These are phyloP conservation scores for Geophilus truncorum DNA, from an alignment of 2,888 invertebrate genomes.

Conservation along the genomic window DNA sequence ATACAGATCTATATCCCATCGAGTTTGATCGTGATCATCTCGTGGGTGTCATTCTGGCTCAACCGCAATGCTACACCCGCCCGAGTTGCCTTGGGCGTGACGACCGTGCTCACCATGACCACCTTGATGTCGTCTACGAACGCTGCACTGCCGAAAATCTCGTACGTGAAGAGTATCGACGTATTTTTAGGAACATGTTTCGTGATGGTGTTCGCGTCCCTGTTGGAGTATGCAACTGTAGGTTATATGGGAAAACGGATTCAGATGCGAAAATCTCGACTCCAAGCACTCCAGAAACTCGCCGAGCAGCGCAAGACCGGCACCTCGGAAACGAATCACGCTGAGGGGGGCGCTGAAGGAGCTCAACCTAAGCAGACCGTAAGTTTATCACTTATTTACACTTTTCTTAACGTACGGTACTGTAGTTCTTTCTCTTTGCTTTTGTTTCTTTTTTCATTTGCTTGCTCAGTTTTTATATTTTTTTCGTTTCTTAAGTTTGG, in stretches of 20 bases:
- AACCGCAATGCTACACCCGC: constrained; percentile 93
- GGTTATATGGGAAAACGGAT: constrained; percentile 97
- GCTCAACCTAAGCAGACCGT: constrained; percentile 34
- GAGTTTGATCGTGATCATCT: constrained; percentile 93
- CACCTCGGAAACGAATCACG: constrained; percentile 36
- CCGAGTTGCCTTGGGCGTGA: constrained; percentile 86
- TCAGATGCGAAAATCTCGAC: constrained; percentile 91
- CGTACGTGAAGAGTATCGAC: constrained; percentile 96
- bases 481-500: neutral
- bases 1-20: constrained; percentile 98
- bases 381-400: neutral
- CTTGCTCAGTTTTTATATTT: neutral
- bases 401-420: neutral
- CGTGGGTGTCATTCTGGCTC: constrained; percentile 96
- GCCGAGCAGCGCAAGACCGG: constrained; percentile 80
- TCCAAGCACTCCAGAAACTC: constrained; percentile 83
- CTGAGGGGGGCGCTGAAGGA: constrained; percentile 35
- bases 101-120: constrained; percentile 96
- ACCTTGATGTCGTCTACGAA: constrained; percentile 95
- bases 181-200: constrained; percentile 96
- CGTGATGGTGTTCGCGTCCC: constrained; percentile 97
- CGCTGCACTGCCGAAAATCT: constrained; percentile 94
- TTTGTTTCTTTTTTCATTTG: neutral
- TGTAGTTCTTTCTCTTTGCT: neutral
- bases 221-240: constrained; percentile 95